These are phyloP conservation scores for Fragum whitleyi DNA, from an alignment of 2,888 invertebrate genomes.

Conservation along the genomic window DNA sequence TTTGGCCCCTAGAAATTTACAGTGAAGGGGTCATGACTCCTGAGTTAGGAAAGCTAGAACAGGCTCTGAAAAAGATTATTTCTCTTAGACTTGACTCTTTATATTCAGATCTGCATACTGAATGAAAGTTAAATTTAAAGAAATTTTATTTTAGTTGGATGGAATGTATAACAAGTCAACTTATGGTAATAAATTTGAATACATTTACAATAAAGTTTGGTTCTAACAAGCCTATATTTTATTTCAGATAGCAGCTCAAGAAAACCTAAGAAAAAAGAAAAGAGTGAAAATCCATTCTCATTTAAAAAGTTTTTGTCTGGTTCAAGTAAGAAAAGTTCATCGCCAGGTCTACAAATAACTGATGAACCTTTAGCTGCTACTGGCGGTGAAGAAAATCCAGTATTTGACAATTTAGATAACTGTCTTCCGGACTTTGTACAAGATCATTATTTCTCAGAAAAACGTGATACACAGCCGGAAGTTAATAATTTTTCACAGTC, in stretches of 20 bases:
- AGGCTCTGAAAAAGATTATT: no score
- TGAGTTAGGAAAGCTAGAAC: no score
- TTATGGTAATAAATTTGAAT: no score
- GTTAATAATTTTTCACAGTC: conserved; percentile 25
- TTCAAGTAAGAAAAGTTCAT: conserved; percentile 1
- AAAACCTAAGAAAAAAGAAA: conserved; percentile 70
- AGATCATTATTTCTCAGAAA: conserved; percentile 75
- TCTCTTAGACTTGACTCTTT: no score
- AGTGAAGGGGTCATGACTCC: no score
- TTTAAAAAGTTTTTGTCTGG: conserved; percentile 82
- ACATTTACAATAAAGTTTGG: no score
- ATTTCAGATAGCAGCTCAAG: conserved; percentile 39
- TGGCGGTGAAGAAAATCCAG: conserved; percentile 4
- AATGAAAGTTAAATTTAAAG: no score
- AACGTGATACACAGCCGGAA: conserved; percentile 41
- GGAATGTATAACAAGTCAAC: no score
- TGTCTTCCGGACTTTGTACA: conserved; percentile 84
- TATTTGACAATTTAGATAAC: conserved; percentile 6
- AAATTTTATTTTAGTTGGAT: no score
- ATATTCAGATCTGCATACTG: no score
- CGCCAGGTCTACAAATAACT: neutral
- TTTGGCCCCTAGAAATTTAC: no score
- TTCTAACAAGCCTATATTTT: neutral
- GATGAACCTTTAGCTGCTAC: neutral
- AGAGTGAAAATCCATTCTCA: conserved; percentile 83